Conservation (phyloP, 2,888 invertebrate species). For the Drosophila emarginata region DNA sequence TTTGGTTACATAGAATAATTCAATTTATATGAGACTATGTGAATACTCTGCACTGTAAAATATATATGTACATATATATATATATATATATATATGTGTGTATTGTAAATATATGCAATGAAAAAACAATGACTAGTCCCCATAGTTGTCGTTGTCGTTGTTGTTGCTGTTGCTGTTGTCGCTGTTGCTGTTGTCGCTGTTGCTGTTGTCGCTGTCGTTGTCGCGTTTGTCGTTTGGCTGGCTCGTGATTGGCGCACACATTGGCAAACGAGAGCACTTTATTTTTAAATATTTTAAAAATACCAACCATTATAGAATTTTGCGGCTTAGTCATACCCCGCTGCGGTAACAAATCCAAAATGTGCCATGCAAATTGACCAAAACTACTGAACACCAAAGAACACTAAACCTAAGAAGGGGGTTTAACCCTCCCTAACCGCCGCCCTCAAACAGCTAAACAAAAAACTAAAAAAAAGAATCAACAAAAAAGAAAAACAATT, state of each 20-base stretch:
- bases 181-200: no score
- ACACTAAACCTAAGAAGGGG: not conserved
- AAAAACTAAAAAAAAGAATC: no score
- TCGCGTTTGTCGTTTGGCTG: conserved; percentile 32
- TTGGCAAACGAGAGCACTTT: conserved; percentile 78
- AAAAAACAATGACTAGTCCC: conserved; percentile 9
- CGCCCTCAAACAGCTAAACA: no score
- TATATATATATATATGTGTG: not conserved
- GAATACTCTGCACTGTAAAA: not conserved
- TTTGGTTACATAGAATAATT: not conserved
- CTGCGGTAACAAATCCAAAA: conserved; percentile 20
- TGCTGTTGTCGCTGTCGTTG: conserved; percentile 5
- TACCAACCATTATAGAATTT: conserved; percentile 73
- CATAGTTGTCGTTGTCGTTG: not conserved
- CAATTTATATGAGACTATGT: conserved; percentile 2
- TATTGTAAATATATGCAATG: not conserved
- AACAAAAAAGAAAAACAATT: no score
- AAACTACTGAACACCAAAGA: conserved; percentile 9
- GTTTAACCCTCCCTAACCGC: no score
- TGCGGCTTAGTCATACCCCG: conserved; percentile 62
- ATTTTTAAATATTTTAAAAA: conserved; percentile 76
- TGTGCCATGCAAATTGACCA: conserved; percentile 58
- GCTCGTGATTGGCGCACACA: conserved; percentile 76
- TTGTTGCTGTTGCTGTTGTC: no score
- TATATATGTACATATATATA: not conserved